These are phyloP conservation scores for Tragelaphus oryx DNA, from an alignment of 2,797 vertebrate genomes.

Conservation along the genomic window DNA sequence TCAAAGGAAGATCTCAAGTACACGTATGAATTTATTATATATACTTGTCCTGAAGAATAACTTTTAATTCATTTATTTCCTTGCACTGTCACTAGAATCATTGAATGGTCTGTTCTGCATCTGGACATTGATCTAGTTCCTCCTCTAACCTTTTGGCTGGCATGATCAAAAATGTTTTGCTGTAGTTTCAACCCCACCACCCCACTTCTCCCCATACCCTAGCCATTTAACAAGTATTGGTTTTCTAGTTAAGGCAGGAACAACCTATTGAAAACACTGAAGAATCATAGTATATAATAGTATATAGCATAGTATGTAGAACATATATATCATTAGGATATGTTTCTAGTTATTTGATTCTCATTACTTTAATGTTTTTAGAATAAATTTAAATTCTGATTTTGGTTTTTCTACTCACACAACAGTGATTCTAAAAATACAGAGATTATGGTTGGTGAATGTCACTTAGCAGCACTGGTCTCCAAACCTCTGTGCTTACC, in stretches of 20 bases:
- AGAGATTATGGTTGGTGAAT: constrained; percentile 51
- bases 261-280: not conserved
- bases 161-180: not conserved
- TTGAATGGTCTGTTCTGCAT: not conserved
- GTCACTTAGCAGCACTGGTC: constrained; percentile 35
- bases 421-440: constrained; percentile 61
- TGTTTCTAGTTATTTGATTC: not conserved
- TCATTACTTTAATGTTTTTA: not conserved
- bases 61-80: not conserved
- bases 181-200: not conserved
- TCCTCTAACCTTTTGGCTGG: not conserved
- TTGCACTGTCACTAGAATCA: not conserved
- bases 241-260: constrained; percentile 22
- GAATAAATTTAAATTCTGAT: constrained; percentile 23
- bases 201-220: not conserved
- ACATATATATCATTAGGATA: not conserved
- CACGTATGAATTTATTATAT: not conserved
- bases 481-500: constrained; percentile 31
- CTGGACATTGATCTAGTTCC: not conserved
- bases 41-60: not conserved
- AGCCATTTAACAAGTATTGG: not conserved
- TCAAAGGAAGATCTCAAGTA: not conserved
- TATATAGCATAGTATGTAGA: not conserved
- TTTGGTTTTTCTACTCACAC: constrained; percentile 51
- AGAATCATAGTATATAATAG: not conserved